Evolutionary conservation across 2,113 vertebrate species (phyloP), one percentile per base, ranked within the genome.

Genomic region (Petroica traversi): DNA sequence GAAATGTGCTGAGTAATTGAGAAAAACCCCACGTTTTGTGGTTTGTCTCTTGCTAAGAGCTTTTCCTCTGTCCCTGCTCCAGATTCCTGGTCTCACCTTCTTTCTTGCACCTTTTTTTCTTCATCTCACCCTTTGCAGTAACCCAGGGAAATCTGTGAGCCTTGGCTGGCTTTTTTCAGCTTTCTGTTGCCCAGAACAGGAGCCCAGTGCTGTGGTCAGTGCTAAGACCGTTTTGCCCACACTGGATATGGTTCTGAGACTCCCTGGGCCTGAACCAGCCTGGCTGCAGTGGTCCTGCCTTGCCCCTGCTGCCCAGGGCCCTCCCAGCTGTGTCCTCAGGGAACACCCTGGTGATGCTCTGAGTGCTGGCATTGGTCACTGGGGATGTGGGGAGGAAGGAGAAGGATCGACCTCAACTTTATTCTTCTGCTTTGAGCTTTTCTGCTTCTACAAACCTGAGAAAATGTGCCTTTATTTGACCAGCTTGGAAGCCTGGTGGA

Each of bases 201-300:
- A 52, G 18, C 64, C 38, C 68, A 29, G 40, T 28, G 71, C 57
- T n/a, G 22, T 54, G 81, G 14, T 29, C 31, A 19, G 49, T 19
- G 54, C 5, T 36, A 0, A 15, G 63, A 26, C 81, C 0, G 0
- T n/a, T 80, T 40, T 22, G 25, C 15, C 34, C 19, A 4, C 57
- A 2, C 40, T 1, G 5, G 26, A 10, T 0, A 0, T 63, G 0
- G 2, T 45, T 38, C 57, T 43, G 40, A 67, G 43, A 2, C 40
- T 68, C 52, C 38, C n/a, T 11, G 20, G 41, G 82, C 54, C 68
- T 8, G 6, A 41, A 18, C 9, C 62, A 13, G 0, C 5, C n/a
- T 2, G 4, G 17, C 71, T 83, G 79, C 67, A 25, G 62, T 31
- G 66, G 10, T 40, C 31, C 34, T 85, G 29, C 31, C 40, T 63